These are phyloP conservation scores for Phrynocephalus vlangalii DNA, from an alignment of 2,797 vertebrate species.

Conservation along the genomic window DNA sequence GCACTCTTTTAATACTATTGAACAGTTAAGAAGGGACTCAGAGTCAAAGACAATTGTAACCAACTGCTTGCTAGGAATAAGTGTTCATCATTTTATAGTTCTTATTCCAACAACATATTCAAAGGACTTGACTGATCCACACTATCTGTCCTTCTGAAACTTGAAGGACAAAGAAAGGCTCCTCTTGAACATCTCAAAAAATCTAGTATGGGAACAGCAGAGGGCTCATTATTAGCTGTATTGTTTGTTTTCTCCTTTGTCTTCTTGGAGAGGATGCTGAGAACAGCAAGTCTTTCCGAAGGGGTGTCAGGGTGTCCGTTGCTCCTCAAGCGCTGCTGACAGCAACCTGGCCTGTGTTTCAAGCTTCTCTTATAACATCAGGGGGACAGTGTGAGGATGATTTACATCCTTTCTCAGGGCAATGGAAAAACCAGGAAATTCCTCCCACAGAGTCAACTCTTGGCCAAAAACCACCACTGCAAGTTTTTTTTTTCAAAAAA, in stretches of 20 bases:
- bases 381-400: background rate
- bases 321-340: background rate
- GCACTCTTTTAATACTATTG: background rate
- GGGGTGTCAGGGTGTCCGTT: background rate
- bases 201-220: too few species aligned
- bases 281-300: background rate
- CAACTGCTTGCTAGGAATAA: background rate
- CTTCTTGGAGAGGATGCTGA: background rate
- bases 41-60: background rate
- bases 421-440: background rate
- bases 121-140: background rate
- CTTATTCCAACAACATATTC: background rate
- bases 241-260: background rate
- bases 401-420: background rate
- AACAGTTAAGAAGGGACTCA: background rate
- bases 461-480: background rate
- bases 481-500: background rate
- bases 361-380: background rate
- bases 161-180: too few species aligned
- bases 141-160: too few species aligned
- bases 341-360: background rate
- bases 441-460: background rate
- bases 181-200: too few species aligned
- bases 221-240: background rate
- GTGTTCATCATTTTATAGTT: background rate